These are phyloP conservation scores for Drosophila subobscura DNA, from an alignment of 1,140 invertebrate species.

Conservation along the genomic window DNA sequence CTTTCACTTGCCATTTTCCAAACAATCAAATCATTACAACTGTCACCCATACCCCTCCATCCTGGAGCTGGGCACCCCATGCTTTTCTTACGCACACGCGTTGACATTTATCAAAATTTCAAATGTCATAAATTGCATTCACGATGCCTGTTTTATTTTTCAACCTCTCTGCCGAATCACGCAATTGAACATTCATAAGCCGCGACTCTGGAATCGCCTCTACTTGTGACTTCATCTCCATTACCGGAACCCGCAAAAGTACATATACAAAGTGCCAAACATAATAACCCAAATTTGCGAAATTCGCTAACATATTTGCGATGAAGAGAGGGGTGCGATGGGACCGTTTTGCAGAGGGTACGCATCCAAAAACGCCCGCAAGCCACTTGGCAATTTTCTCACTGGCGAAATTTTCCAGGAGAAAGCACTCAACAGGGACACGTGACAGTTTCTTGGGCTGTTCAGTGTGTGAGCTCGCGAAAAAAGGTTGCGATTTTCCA, in stretches of 20 bases:
- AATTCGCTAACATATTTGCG: conserved; percentile 42
- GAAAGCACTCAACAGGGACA: conserved; percentile 55
- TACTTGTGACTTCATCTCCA: conserved; percentile 26
- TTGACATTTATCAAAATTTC: conserved; percentile 70
- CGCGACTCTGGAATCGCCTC: neutral
- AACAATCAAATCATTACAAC: conserved; percentile 67
- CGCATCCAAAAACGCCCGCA: conserved; percentile 18
- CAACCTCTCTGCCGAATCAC: conserved; percentile 32
- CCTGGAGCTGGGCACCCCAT: neutral
- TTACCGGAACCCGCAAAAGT: conserved; percentile 54
- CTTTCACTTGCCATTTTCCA: conserved; percentile 49
- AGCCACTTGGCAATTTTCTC: conserved; percentile 53
- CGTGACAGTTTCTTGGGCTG: conserved; percentile 62
- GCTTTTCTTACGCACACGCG: conserved; percentile 44
- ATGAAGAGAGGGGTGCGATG: neutral
- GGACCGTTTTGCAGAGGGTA: neutral
- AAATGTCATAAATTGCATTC: conserved; percentile 69
- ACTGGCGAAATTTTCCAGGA: conserved; percentile 63
- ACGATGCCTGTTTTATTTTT: conserved; percentile 39
- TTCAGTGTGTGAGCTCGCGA: conserved; percentile 37
- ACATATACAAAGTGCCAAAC: conserved; percentile 47
- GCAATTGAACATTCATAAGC: conserved; percentile 76
- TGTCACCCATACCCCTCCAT: conserved; percentile 8
- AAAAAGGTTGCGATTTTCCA: conserved; percentile 58
- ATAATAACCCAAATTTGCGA: conserved; percentile 72